These are phyloP conservation scores for Odocoileus hemionus DNA, from an alignment of 2,113 vertebrate genomes.

Conservation along the genomic window DNA sequence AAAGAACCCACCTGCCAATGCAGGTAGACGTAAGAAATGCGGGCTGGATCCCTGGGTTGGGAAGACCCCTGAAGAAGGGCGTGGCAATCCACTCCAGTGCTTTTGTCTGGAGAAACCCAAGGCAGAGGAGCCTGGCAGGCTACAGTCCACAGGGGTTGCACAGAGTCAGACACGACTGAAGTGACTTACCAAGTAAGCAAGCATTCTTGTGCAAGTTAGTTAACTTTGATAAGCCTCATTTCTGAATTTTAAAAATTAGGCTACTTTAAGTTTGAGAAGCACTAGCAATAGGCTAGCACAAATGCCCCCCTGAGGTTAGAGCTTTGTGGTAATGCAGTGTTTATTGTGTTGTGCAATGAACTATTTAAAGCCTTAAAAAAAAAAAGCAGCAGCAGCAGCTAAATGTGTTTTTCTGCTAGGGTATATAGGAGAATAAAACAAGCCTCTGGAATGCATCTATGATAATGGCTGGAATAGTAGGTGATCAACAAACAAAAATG, in stretches of 20 bases:
- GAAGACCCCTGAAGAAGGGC: not conserved
- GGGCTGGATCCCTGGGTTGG: not conserved
- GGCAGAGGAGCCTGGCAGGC: not conserved
- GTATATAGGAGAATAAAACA: not conserved
- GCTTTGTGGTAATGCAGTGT: constrained; percentile 15
- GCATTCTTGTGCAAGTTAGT: not conserved
- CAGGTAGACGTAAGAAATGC: not conserved
- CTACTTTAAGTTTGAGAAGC: not conserved
- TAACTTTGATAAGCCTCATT: not conserved
- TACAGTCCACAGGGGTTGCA: not conserved
- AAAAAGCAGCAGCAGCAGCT: not conserved
- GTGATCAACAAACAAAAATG: not conserved
- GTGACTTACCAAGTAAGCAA: not conserved
- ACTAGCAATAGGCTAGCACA: rapidly evolving
- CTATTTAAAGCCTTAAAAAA: not conserved
- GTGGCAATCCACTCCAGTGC: not conserved
- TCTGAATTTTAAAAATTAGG: not conserved
- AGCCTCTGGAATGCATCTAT: not conserved
- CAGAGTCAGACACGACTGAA: not conserved
- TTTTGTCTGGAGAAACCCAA: not conserved
- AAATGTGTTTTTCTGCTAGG: not conserved
- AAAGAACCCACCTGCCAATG: not conserved
- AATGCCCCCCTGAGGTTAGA: not conserved
- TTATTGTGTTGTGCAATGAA: not conserved
- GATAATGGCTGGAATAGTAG: not conserved